Evolutionary conservation across 2,797 vertebrate genomes (phyloP).

Genomic region (Galaxias olidus): DNA sequence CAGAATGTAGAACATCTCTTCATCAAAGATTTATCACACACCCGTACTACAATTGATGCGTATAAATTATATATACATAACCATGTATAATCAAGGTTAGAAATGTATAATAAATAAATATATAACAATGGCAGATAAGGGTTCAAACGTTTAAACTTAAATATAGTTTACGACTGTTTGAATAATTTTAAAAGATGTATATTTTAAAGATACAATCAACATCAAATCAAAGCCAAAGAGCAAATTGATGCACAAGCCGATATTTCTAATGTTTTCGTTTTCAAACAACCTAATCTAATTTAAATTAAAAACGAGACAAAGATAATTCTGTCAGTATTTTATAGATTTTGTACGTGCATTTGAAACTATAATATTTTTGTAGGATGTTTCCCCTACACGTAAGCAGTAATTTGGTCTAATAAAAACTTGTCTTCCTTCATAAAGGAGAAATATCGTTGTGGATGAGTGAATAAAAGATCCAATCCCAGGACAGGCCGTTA

Average conservation of each 20-base stretch:
- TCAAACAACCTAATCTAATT: too few relatives aligned
- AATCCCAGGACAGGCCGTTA: constrained; percentile 54
- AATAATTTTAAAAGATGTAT: too few relatives aligned
- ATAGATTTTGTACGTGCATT: too few relatives aligned
- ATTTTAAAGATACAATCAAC: too few relatives aligned
- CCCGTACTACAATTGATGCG: constrained; percentile 55
- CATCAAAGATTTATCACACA: constrained; percentile 66
- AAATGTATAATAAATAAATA: constrained; percentile 52
- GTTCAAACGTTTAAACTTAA: neutral
- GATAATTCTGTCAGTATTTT: too few relatives aligned
- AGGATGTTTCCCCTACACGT: too few relatives aligned
- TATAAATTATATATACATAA: constrained; percentile 72
- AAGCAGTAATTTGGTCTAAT: neutral
- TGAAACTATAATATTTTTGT: too few relatives aligned
- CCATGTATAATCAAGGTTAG: constrained; percentile 69
- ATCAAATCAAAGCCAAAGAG: too few relatives aligned
- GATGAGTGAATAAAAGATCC: constrained; percentile 49
- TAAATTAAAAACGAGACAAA: too few relatives aligned
- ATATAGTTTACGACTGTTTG: neutral
- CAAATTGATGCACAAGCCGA: too few relatives aligned
- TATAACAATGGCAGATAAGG: neutral
- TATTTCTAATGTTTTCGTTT: too few relatives aligned
- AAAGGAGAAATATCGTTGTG: constrained; percentile 36
- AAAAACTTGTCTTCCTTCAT: constrained; percentile 30
- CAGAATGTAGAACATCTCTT: constrained; percentile 67